These are phyloP conservation scores for Drosophila rubida DNA, from an alignment of 2,888 invertebrate genomes.

Conservation along the genomic window DNA sequence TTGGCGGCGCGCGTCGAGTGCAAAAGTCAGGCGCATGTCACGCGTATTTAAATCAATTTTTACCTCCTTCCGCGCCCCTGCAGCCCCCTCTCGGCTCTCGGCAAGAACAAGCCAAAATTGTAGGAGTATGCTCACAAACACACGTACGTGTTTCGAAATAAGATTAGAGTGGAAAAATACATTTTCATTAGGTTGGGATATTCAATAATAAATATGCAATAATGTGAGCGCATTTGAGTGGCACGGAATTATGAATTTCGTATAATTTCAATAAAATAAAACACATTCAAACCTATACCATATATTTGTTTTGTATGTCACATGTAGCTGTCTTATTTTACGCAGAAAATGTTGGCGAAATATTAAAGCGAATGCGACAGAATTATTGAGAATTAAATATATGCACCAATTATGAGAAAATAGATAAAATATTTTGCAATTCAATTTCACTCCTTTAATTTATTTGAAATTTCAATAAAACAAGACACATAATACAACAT, in stretches of 20 bases:
- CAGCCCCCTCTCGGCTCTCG: neutral
- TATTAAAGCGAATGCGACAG: too few species aligned
- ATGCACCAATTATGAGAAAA: too few species aligned
- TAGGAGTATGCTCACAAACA: conserved; percentile 16
- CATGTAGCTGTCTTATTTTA: too few species aligned
- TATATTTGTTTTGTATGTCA: too few species aligned
- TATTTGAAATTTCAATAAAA: too few species aligned
- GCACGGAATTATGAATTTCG: neutral
- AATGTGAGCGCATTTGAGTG: neutral
- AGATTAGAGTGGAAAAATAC: conserved; percentile 40
- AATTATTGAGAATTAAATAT: too few species aligned
- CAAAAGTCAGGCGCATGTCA: conserved; percentile 80
- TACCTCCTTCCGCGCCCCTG: neutral
- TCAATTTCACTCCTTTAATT: too few species aligned
- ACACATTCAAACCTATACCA: too few species aligned
- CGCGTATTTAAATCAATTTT: conserved; percentile 77
- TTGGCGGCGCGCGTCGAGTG: conserved; percentile 62
- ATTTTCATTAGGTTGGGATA: conserved; percentile 13
- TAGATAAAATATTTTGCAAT: too few species aligned
- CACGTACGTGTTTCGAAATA: neutral
- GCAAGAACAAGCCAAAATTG: conserved; percentile 20
- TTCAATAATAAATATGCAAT: neutral
- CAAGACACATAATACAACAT: too few species aligned
- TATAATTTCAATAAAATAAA: neutral
- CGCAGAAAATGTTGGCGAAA: too few species aligned